These are phyloP conservation scores for Jacana jacana DNA, from an alignment of 2,113 vertebrate genomes.

Conservation along the genomic window DNA sequence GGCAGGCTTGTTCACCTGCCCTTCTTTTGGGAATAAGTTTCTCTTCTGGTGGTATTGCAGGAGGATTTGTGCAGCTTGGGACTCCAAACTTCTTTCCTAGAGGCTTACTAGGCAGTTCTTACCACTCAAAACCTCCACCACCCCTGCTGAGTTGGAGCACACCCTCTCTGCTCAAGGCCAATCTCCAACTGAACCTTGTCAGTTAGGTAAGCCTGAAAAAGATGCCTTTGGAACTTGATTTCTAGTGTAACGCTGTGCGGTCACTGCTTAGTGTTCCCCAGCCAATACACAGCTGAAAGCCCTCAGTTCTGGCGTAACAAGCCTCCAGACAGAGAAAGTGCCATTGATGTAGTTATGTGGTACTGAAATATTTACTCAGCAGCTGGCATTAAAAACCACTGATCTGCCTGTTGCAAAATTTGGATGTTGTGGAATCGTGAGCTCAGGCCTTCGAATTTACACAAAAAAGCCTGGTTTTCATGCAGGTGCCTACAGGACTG, in stretches of 20 bases:
- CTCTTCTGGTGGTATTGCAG: constrained; percentile 72
- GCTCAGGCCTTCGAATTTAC: background rate
- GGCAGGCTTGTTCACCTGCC: constrained; percentile 59
- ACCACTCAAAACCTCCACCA: constrained; percentile 65
- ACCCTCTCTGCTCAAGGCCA: constrained; percentile 66
- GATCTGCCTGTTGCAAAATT: background rate
- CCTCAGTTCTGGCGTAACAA: background rate
- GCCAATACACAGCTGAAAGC: background rate
- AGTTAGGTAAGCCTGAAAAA: constrained; percentile 69
- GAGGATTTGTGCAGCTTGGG: constrained; percentile 68
- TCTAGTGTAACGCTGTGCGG: constrained; percentile 40
- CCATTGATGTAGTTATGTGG: background rate
- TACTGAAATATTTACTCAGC: background rate
- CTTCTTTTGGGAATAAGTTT: constrained; percentile 66
- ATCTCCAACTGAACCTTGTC: constrained; percentile 67
- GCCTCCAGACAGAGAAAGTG: background rate
- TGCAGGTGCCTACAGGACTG: background rate
- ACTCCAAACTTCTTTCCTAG: constrained; percentile 65
- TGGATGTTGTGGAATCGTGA: background rate
- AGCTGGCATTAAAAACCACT: background rate
- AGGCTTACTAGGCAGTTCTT: constrained; percentile 69
- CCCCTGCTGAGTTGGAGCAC: constrained; percentile 67
- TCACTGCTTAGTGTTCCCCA: constrained; percentile 43
- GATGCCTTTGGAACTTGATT: constrained; percentile 61
- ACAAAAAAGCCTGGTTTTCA: background rate